Percentiles rank a stretch among this genome's conserved stretches.
Conservation (phyloP, 2,113 vertebrate species). For the Orthochromis malagaraziensis region DNA sequence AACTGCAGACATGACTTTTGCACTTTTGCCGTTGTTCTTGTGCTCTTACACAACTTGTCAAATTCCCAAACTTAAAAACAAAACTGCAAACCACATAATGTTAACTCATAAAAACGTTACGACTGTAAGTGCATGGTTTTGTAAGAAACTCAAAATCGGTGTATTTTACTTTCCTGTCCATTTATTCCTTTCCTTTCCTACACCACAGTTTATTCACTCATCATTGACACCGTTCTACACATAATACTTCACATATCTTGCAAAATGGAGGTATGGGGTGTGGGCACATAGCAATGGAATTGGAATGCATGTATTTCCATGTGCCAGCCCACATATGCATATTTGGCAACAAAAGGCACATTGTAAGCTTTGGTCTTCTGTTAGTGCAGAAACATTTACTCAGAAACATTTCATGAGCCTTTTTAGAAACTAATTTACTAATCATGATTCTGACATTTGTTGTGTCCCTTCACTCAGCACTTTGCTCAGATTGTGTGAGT, state of each 20-base stretch:
- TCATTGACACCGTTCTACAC: neutral
- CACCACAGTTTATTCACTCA: neutral
- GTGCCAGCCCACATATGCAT: conserved; percentile 44
- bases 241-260: neutral
- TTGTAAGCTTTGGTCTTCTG: conserved; percentile 18
- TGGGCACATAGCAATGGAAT: conserved; percentile 17
- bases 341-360: conserved; percentile 40
- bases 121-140: neutral
- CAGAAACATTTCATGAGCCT: neutral
- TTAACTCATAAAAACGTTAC: neutral
- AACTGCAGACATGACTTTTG: neutral
- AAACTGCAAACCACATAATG: neutral
- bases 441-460: neutral
- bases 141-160: neutral
- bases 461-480: neutral
- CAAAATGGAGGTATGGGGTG: conserved; percentile 2
- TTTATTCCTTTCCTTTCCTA: no score
- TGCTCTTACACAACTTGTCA: neutral
- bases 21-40: neutral
- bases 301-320: conserved; percentile 58
- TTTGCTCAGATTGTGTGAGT: neutral
- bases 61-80: neutral
- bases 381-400: neutral
- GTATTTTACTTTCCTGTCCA: neutral
- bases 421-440: neutral